phyloP scores from a whole-genome alignment of 2,797 vertebrate species.

The Urosaurus nigricauda region DNA sequence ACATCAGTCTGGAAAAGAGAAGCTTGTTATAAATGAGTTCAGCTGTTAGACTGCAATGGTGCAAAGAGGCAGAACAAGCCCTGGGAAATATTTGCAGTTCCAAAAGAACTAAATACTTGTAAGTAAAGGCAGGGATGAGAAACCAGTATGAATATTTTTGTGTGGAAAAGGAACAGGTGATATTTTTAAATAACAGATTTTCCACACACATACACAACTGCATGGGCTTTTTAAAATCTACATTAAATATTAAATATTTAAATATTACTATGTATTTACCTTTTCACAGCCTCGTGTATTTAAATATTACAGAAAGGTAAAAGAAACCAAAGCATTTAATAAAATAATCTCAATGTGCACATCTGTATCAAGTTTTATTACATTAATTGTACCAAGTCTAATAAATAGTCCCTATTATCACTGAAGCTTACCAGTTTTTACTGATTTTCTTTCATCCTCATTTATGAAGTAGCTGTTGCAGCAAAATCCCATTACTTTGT shows the following conservation, averaged over 20 bases:
- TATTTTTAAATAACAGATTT: background rate
- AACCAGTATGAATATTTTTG: background rate
- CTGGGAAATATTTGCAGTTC: constrained; percentile 8
- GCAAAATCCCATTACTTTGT: background rate
- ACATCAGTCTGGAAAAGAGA: constrained; percentile 38
- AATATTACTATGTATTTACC: background rate
- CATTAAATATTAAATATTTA: too few species aligned
- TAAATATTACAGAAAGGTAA: too few species aligned
- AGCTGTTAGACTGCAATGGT: background rate
- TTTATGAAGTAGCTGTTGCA: background rate
- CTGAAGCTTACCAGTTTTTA: background rate
- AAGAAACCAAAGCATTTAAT: background rate
- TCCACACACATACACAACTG: background rate
- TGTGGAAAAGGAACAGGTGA: background rate
- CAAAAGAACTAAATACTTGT: background rate
- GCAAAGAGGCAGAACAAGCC: constrained; percentile 35
- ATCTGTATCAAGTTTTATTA: background rate
- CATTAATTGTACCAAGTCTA: background rate
- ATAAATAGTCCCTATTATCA: background rate
- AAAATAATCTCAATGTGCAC: background rate
- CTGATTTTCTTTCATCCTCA: background rate
- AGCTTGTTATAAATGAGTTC: constrained; percentile 32
- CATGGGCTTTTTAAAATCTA: too few species aligned
- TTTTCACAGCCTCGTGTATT: too few species aligned
- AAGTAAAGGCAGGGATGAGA: background rate